phyloP scores from a whole-genome alignment of 2,888 invertebrate species.

The Apotomis betuletana region DNA sequence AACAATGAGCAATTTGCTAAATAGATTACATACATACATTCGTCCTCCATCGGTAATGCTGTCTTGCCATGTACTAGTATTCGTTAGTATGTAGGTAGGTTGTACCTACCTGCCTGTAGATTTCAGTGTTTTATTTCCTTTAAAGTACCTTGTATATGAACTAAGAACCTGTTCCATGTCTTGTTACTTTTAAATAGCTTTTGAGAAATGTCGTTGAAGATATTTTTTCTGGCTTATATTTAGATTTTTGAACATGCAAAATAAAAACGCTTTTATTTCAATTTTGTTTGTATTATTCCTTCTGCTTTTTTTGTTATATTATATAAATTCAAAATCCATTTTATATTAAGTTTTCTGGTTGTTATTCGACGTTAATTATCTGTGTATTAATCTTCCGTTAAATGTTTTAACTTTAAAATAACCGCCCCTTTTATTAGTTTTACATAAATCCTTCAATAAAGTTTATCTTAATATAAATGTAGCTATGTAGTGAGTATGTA shows the following conservation, averaged over 20 bases:
- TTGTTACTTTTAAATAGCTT: conserved; percentile 22
- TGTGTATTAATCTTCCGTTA: conserved; percentile 19
- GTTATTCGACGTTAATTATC: conserved; percentile 33
- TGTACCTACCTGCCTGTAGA: conserved; percentile 59
- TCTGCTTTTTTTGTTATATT: conserved; percentile 15
- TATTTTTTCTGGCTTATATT: conserved; percentile 1
- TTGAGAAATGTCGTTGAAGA: conserved; percentile 16
- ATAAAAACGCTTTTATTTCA: not conserved
- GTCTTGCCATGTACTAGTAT: conserved; percentile 82
- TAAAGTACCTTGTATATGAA: conserved; percentile 23
- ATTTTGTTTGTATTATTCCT: conserved; percentile 4
- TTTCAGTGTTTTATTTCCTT: conserved; percentile 40
- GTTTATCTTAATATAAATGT: conserved; percentile 73
- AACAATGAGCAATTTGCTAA: conserved; percentile 82
- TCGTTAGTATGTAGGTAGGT: conserved; percentile 72
- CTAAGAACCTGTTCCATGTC: conserved; percentile 17
- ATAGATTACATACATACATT: conserved; percentile 80
- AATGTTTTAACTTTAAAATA: conserved; percentile 55
- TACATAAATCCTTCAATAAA: conserved; percentile 63
- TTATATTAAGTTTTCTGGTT: conserved; percentile 40
- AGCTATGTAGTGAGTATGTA: conserved; percentile 78
- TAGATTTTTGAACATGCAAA: conserved; percentile 1
- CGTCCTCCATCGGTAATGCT: conserved; percentile 80
- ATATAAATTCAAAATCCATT: conserved; percentile 17
- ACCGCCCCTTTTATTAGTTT: conserved; percentile 70